Conservation (phyloP, 2,888 invertebrate species). For the Bugulina stolonifera region DNA sequence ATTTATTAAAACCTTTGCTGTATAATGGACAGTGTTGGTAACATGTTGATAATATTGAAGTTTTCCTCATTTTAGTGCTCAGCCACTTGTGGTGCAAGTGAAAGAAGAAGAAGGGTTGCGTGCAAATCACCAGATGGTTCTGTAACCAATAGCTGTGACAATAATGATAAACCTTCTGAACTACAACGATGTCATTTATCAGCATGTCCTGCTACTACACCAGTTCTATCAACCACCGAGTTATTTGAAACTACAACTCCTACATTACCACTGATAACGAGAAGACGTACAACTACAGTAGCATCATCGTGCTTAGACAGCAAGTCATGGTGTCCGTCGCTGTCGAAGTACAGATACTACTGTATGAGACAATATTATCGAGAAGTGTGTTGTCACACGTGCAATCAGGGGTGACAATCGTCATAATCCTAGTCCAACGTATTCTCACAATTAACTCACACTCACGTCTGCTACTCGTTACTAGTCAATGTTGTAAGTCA, state of each 20-base stretch:
- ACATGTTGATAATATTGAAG: no score
- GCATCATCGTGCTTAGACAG: slow-evolving; percentile 34
- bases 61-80: slow-evolving; percentile 29
- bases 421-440: no score
- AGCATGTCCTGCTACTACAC: neutral
- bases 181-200: neutral
- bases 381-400: slow-evolving; percentile 37
- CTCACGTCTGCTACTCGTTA: neutral
- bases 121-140: slow-evolving; percentile 31
- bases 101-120: slow-evolving; percentile 30
- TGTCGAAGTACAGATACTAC: slow-evolving; percentile 37
- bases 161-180: neutral
- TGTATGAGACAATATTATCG: slow-evolving; percentile 39
- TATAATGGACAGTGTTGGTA: no score
- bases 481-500: neutral
- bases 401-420: slow-evolving; percentile 29
- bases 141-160: neutral
- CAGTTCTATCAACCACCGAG: neutral
- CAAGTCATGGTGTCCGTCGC: slow-evolving; percentile 36
- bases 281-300: neutral
- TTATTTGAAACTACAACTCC: neutral
- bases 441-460: neutral
- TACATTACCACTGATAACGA: neutral
- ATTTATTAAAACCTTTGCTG: no score
- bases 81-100: slow-evolving; percentile 29